Evolutionary conservation across 2,888 invertebrate genomes (phyloP).

Genomic region (Allygus modestus): DNA sequence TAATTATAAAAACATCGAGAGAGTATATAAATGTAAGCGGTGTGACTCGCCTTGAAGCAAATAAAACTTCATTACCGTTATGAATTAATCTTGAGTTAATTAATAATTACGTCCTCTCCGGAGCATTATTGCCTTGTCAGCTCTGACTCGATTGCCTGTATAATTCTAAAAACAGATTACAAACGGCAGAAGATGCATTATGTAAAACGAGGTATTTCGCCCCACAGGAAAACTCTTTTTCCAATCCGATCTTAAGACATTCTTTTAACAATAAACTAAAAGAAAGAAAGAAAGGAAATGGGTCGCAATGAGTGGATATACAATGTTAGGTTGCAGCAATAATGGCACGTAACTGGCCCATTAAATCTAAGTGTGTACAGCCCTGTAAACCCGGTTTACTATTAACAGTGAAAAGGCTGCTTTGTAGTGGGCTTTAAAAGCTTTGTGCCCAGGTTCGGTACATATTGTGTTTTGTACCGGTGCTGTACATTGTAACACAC

Average conservation of each 20-base stretch:
- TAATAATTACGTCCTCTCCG: constrained; percentile 23
- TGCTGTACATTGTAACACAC: constrained; percentile 22
- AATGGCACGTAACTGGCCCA: constrained; percentile 42
- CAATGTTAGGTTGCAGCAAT: constrained; percentile 32
- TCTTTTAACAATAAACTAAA: not conserved
- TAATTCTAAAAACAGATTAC: not conserved
- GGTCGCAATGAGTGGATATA: constrained; percentile 27
- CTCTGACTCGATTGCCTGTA: not conserved
- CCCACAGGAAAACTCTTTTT: not conserved
- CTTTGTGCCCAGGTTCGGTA: constrained; percentile 49
- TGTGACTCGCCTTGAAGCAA: not conserved
- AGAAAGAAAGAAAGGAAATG: constrained; percentile 14
- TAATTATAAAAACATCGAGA: not conserved
- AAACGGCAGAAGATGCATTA: not conserved
- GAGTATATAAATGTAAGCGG: not conserved
- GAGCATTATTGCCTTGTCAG: constrained; percentile 1
- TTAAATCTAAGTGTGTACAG: constrained; percentile 53
- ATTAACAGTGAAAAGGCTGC: constrained; percentile 59
- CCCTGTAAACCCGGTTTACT: constrained; percentile 53
- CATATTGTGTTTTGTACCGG: constrained; percentile 56
- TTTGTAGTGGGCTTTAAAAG: constrained; percentile 58
- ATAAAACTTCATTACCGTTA: constrained; percentile 24
- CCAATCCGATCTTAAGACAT: not conserved
- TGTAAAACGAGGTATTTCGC: not conserved
- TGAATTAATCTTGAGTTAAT: constrained; percentile 18